Conservation (phyloP, 2,797 vertebrate species). For the Periophthalmus magnuspinnatus region DNA sequence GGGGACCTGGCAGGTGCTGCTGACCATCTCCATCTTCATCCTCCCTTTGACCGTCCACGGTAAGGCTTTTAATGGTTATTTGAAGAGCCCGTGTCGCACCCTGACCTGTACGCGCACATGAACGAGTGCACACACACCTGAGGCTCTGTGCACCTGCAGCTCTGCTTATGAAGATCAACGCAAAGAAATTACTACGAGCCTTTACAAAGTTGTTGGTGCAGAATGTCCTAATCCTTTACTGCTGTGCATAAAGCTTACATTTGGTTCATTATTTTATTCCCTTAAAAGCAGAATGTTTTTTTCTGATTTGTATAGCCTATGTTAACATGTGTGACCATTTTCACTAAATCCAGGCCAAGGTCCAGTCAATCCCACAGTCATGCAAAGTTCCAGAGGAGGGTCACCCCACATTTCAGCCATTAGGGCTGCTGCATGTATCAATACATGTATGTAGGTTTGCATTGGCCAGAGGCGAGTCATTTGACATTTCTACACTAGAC, state of each 20-base stretch:
- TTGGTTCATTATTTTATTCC: background rate
- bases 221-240: background rate
- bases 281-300: background rate
- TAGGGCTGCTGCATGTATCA: background rate
- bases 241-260: background rate
- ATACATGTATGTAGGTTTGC: background rate
- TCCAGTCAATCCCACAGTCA: constrained; percentile 9
- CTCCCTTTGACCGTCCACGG: constrained; percentile 61
- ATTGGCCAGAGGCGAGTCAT: constrained; percentile 13
- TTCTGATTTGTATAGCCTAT: background rate
- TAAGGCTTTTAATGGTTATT: constrained; percentile 40
- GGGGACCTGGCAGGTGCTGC: constrained; percentile 67
- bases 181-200: background rate
- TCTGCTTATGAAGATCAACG: background rate
- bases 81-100: constrained; percentile 51
- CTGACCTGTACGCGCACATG: constrained; percentile 28
- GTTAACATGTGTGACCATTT: background rate
- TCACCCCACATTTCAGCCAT: constrained; percentile 2
- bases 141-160: constrained; percentile 41
- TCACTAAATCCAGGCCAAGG: constrained; percentile 15
- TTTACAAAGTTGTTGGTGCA: background rate
- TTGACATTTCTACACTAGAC: constrained; percentile 27
- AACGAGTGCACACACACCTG: constrained; percentile 26
- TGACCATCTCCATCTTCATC: constrained; percentile 66
- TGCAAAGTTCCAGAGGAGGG: background rate